phyloP scores from a whole-genome alignment of 2,113 vertebrate species.

The Zootoca vivipara region DNA sequence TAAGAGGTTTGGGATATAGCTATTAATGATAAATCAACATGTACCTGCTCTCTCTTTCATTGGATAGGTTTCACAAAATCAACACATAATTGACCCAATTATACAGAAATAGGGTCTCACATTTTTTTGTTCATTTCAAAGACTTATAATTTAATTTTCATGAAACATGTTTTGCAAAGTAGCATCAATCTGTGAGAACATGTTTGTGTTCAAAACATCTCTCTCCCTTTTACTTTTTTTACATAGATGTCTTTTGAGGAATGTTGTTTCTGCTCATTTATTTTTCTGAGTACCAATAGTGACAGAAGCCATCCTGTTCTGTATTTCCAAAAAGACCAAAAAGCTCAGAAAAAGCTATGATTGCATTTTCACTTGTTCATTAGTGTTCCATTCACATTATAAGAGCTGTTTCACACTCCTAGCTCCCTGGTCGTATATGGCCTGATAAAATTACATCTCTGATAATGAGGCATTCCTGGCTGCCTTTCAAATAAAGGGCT shows the following conservation, averaged over 20 bases:
- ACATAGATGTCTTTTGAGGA: conserved; percentile 14
- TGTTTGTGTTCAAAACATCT: neutral
- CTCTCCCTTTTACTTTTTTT: conserved; percentile 1
- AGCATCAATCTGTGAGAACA: neutral
- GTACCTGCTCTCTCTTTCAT: too few relatives aligned
- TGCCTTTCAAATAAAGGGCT: neutral
- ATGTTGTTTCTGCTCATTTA: neutral
- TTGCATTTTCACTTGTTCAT: conserved; percentile 15
- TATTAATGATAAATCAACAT: too few relatives aligned
- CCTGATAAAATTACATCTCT: conserved; percentile 26
- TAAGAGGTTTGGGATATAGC: too few relatives aligned
- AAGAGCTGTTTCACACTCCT: conserved; percentile 42
- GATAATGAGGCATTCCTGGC: neutral
- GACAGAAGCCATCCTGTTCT: neutral
- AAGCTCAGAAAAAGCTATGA: conserved; percentile 20
- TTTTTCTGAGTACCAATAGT: conserved; percentile 17
- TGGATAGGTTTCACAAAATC: too few relatives aligned
- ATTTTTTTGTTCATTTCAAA: neutral
- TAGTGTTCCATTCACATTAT: neutral
- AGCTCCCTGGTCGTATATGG: conserved; percentile 2
- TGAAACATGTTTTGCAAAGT: neutral
- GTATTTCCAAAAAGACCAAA: conserved; percentile 7
- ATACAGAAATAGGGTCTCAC: too few relatives aligned
- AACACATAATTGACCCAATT: too few relatives aligned
- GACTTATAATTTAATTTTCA: neutral